A percentile compares a stretch with the other conserved stretches of the same genome.
Conservation (phyloP, 92 coral and sea anemone genomes). For the Parazoanthus atlanticus region DNA sequence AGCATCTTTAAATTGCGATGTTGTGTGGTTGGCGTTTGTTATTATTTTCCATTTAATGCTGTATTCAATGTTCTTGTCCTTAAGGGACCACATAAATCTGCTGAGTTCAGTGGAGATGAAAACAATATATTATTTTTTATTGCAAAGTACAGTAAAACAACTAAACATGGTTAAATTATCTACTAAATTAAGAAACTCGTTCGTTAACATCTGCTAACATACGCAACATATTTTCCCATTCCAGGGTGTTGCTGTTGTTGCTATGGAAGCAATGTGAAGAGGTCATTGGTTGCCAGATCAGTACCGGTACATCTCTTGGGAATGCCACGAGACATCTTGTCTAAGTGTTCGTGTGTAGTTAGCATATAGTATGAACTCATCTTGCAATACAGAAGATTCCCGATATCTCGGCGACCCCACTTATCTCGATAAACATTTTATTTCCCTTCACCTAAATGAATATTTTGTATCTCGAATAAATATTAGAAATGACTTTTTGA, state of each 20-base stretch:
- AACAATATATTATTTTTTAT: no score
- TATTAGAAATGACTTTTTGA: no score
- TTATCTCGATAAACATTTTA: background rate
- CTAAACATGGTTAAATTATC: background rate
- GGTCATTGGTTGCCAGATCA: slow-evolving; percentile 5
- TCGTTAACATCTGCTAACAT: background rate
- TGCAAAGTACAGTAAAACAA: no score
- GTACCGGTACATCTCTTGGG: background rate
- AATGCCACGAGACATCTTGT: background rate
- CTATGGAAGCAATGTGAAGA: slow-evolving; percentile 26
- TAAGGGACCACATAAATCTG: no score
- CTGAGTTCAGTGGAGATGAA: no score
- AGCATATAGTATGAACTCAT: background rate
- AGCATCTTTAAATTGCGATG: no score
- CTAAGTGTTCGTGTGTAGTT: slow-evolving; percentile 19
- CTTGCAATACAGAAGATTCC: background rate
- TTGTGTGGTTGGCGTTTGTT: no score
- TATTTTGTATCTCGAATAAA: no score
- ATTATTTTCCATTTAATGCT: no score
- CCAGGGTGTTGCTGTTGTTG: slow-evolving; percentile 43
- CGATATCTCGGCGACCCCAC: no score
- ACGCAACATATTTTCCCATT: background rate
- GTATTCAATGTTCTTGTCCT: no score
- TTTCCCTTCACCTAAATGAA: no score
- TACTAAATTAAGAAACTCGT: background rate